Evolutionary conservation across 2,113 vertebrate genomes (phyloP), one percentile per base, ranked within the genome.

Genomic region (Poeciliopsis prolifica): DNA sequence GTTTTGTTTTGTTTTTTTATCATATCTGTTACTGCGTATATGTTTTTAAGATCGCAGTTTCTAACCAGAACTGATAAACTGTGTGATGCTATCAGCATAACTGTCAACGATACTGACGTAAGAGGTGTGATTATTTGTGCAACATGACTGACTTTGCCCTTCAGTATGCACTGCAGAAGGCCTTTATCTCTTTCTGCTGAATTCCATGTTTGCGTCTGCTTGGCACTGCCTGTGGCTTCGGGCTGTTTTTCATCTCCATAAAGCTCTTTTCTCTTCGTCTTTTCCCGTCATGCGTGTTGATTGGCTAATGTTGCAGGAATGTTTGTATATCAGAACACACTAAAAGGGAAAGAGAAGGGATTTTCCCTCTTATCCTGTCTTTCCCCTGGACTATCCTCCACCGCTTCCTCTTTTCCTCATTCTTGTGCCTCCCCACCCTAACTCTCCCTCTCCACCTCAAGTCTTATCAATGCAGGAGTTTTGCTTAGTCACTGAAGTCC

Each of bases 341-440:
- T 61, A 82, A 86, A 68, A 90, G 92, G 88, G 92, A 86, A 92
- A 81, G 61, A 58, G 77, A 83, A 93, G 94, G 94, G 82, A 92
- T 94, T 94, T 93, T 94, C 94, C 93, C 91, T 65, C 51, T 82
- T 86, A 80, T 88, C 88, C 85, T 75, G 77, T 82, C 90, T 89
- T 92, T 85, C 78, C 86, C 82, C 73, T 76, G 33, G 60, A 78
- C 80, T 88, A 66, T 77, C 85, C 61, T 87, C 70, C 68, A 68
- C 74, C 4, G 61, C 80, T 91, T 91, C 89, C 69, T 37, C 62
- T 81, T 86, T 78, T 81, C 80, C 76, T 84, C 76, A 71, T 80
- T 83, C 81, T 84, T 71, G 69, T 33, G 69, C 68, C 37, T 68
- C 80, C 72, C 68, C 70, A 11, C 82, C 60, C 31, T 12, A 26